Evolutionary conservation across 2,113 vertebrate genomes (phyloP).

Genomic region (Phalacrocorax pelagicus): DNA sequence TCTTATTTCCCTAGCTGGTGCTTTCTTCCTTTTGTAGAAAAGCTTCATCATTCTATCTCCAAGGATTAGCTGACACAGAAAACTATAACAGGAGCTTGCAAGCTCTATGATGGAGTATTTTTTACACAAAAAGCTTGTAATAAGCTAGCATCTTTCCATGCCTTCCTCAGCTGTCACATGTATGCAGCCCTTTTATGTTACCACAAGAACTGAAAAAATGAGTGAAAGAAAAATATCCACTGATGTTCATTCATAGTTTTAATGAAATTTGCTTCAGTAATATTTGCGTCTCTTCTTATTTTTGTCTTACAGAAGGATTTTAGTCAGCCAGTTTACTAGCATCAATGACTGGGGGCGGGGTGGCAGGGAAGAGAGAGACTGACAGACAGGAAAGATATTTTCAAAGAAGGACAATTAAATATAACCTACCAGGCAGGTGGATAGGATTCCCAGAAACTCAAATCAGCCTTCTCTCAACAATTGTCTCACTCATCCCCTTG

Average conservation of each 20-base stretch:
- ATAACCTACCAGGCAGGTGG: background rate
- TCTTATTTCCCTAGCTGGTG: background rate
- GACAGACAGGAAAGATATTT: background rate
- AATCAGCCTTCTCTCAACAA: background rate
- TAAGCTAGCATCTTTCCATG: background rate
- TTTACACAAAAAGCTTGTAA: background rate
- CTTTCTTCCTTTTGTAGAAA: conserved; percentile 8
- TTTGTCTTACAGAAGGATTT: background rate
- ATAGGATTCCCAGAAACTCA: background rate
- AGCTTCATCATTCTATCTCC: conserved; percentile 15
- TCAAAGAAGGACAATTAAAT: background rate
- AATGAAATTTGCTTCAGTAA: background rate
- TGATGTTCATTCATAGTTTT: background rate
- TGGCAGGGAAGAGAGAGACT: background rate
- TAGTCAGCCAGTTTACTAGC: background rate
- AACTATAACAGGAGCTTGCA: background rate
- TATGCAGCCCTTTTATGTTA: background rate
- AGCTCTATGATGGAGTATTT: background rate
- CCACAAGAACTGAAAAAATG: background rate
- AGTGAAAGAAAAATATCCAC: background rate
- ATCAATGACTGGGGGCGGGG: background rate
- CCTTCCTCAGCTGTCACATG: background rate
- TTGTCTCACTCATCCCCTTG: background rate
- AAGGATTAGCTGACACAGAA: conserved; percentile 26
- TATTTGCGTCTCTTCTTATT: background rate